Conservation (phyloP, 2,113 vertebrate genomes). For the Pristiophorus japonicus region DNA sequence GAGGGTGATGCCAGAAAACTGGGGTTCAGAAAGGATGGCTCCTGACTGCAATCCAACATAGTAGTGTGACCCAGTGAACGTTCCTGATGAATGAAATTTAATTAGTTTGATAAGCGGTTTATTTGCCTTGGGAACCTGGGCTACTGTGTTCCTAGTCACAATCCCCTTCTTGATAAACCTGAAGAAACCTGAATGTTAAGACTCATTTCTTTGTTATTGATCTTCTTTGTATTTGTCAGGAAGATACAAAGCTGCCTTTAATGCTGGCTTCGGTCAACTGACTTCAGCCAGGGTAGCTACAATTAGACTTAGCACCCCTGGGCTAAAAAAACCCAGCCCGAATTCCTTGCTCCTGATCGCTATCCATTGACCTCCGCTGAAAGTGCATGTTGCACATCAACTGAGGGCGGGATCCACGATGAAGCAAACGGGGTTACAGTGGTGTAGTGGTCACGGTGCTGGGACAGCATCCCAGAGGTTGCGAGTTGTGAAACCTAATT, state of each 20-base stretch:
- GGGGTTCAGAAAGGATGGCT: no score
- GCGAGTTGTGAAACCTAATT: not conserved
- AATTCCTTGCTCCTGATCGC: not conserved
- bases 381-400: not conserved
- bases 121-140: not conserved
- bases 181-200: not conserved
- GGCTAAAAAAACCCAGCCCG: not conserved
- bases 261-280: not conserved
- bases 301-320: not conserved
- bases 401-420: not conserved
- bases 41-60: no score
- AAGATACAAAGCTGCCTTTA: not conserved
- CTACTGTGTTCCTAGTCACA: not conserved
- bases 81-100: not conserved
- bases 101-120: not conserved
- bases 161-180: not conserved
- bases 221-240: not conserved
- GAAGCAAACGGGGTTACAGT: not conserved
- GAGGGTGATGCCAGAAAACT: not conserved
- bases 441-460: not conserved
- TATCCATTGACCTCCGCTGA: not conserved
- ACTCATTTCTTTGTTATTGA: not conserved
- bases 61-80: not conserved
- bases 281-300: not conserved
- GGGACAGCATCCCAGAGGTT: not conserved